Evolutionary conservation across 1,140 invertebrate species (phyloP).

Genomic region (Tetragnatha versicolor): DNA sequence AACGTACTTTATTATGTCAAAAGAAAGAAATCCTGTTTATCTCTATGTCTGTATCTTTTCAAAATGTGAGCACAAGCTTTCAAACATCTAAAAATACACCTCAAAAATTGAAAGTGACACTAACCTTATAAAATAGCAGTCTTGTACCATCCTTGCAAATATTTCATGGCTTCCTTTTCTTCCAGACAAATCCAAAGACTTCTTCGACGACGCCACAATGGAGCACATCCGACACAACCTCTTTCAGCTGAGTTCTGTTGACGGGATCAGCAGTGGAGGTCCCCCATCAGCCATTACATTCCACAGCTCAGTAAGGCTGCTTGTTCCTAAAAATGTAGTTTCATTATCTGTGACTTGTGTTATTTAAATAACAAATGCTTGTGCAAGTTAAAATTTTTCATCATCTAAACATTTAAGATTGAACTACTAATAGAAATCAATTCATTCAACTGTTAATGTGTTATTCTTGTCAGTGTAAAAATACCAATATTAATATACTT

Average conservation of each 20-base stretch:
- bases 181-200: constrained; percentile 68
- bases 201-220: constrained; percentile 86
- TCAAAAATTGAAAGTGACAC: too few species aligned
- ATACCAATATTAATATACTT: not conserved
- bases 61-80: too few species aligned
- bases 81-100: too few species aligned
- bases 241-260: constrained; percentile 69
- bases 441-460: not conserved
- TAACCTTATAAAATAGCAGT: too few species aligned
- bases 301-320: constrained; percentile 72
- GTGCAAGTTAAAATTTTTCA: not conserved
- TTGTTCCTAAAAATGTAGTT: not conserved
- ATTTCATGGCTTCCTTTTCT: not conserved
- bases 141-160: not conserved
- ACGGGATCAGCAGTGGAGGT: constrained; percentile 71
- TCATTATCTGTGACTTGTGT: not conserved
- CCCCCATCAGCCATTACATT: constrained; percentile 69
- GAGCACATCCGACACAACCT: constrained; percentile 76
- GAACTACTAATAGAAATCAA: not conserved
- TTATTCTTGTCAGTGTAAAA: not conserved
- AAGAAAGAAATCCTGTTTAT: too few species aligned
- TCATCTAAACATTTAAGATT: not conserved
- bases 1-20: too few species aligned
- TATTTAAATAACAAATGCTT: not conserved
- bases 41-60: too few species aligned